Conservation (phyloP, 2,797 vertebrate genomes). For the Lates japonicus region DNA sequence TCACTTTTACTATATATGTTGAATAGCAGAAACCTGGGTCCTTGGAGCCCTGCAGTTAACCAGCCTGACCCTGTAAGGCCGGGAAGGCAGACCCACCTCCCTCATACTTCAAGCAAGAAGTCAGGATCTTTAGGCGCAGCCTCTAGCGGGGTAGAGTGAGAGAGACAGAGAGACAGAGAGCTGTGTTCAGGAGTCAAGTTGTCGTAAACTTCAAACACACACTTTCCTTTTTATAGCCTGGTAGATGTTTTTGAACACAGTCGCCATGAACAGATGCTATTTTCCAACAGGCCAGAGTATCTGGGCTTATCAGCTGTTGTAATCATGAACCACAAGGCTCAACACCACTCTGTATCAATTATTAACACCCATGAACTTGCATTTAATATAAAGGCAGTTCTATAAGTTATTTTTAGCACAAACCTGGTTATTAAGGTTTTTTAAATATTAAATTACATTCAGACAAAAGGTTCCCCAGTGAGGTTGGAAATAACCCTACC, state of each 20-base stretch:
- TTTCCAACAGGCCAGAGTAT: constrained; percentile 39
- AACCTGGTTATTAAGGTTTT: background rate
- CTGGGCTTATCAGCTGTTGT: constrained; percentile 58
- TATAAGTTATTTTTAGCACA: background rate
- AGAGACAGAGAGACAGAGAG: constrained; percentile 1
- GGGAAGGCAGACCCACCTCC: background rate
- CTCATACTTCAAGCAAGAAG: background rate
- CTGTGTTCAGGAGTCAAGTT: constrained; percentile 28
- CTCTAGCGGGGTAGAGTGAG: constrained; percentile 30
- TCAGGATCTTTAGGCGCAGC: constrained; percentile 41
- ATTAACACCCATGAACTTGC: background rate
- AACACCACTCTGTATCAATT: no score
- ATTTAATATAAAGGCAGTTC: constrained; percentile 13
- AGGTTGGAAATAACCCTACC: background rate
- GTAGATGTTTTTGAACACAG: constrained; percentile 55
- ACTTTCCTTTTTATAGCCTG: constrained; percentile 41
- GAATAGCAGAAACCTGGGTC: constrained; percentile 20
- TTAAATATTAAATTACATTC: background rate
- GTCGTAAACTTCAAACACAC: constrained; percentile 43
- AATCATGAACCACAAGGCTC: constrained; percentile 34
- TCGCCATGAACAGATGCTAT: constrained; percentile 52
- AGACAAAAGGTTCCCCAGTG: background rate
- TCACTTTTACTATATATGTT: constrained; percentile 66
- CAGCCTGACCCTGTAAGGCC: constrained; percentile 14
- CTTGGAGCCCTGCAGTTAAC: constrained; percentile 50